Conservation (phyloP, 2,797 vertebrate species). For the Sebastes iracundus region DNA sequence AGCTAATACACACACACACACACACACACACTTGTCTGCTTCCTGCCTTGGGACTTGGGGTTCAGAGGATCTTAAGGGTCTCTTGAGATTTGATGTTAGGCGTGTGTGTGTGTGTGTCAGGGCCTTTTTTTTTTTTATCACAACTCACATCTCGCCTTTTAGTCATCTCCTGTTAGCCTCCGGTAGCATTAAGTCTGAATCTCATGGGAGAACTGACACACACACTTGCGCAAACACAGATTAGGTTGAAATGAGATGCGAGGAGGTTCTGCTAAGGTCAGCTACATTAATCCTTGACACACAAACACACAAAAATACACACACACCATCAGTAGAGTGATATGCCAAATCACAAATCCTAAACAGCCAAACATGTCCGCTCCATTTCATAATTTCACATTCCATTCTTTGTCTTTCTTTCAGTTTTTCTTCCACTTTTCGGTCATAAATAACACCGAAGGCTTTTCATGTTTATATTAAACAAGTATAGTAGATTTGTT, state of each 20-base stretch:
- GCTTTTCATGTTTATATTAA: conserved; percentile 47
- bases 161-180: conserved; percentile 74
- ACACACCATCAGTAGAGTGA: neutral
- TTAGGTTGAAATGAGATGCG: conserved; percentile 58
- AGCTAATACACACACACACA: conserved; percentile 43
- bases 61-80: conserved; percentile 59
- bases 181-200: conserved; percentile 67
- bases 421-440: neutral
- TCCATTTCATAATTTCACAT: conserved; percentile 21
- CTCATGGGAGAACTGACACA: conserved; percentile 67
- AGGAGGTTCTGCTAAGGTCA: conserved; percentile 51
- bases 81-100: conserved; percentile 48
- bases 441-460: conserved; percentile 17
- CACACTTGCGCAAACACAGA: conserved; percentile 54
- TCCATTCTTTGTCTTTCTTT: conserved; percentile 3
- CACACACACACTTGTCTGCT: conserved; percentile 56
- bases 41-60: conserved; percentile 66
- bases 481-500: conserved; percentile 20
- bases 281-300: neutral
- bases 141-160: conserved; percentile 70
- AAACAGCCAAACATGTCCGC: neutral
- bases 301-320: neutral
- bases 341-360: neutral
- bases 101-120: conserved; percentile 25
- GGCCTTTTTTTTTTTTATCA: conserved; percentile 62